Percentiles rank a stretch among this genome's conserved stretches.
Conservation (phyloP, 2,113 vertebrate species). For the Salvator merianae region DNA sequence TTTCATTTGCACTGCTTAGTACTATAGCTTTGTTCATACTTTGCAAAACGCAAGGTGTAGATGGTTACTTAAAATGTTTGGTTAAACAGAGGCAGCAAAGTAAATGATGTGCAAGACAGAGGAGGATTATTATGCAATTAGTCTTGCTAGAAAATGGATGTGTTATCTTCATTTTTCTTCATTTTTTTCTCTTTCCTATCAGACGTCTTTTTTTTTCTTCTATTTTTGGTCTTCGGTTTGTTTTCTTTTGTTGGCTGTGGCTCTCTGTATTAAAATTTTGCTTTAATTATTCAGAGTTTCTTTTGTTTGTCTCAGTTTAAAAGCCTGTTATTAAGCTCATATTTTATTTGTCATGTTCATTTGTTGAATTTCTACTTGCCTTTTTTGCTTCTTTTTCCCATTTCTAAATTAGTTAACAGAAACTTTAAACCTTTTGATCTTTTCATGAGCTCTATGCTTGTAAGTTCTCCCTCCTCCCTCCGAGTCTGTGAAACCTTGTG, state of each 20-base stretch:
- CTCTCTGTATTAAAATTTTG: neutral
- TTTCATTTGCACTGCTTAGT: too few species aligned
- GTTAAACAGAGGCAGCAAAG: too few species aligned
- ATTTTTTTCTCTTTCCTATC: too few species aligned
- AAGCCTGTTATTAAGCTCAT: neutral
- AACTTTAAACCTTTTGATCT: neutral
- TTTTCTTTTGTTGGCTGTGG: too few species aligned
- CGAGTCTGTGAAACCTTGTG: neutral
- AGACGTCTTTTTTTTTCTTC: neutral
- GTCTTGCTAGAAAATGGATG: too few species aligned
- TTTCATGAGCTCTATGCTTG: neutral
- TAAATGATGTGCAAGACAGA: too few species aligned
- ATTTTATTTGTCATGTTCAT: neutral
- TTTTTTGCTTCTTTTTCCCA: neutral
- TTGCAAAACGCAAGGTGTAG: too few species aligned
- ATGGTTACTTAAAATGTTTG: too few species aligned
- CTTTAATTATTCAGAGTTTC: neutral
- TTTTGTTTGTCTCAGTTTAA: neutral
- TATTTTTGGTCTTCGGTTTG: neutral
- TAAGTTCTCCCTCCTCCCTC: neutral
- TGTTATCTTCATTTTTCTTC: too few species aligned
- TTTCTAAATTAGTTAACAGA: neutral
- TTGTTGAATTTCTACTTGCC: neutral
- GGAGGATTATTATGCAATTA: too few species aligned
- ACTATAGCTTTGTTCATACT: too few species aligned